A percentile compares a stretch with the other conserved stretches of the same genome.
These are phyloP conservation scores for Montipora efflorescens DNA, from an alignment of 64 coral and sea anemone genomes.

Conservation along the genomic window DNA sequence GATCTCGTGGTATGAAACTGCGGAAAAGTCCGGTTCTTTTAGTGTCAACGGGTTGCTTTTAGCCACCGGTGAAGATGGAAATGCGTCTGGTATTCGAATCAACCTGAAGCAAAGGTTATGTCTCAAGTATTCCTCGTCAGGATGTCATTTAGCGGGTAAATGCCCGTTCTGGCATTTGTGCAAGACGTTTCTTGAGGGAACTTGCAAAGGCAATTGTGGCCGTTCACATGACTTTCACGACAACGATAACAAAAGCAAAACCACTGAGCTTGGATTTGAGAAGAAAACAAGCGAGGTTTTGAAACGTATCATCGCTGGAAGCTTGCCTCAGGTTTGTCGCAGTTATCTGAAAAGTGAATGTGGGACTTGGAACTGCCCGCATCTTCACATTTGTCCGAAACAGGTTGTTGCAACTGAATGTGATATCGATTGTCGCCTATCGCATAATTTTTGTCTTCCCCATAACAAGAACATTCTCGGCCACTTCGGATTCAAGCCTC, in stretches of 20 bases:
- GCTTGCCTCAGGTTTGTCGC: conserved; percentile 46
- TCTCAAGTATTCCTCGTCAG: conserved; percentile 23
- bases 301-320: conserved; percentile 16
- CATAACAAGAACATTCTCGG: conserved; percentile 43
- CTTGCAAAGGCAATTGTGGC: conserved; percentile 25
- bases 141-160: not conserved
- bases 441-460: conserved; percentile 8
- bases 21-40: not conserved
- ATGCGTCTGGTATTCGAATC: not conserved
- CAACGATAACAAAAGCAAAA: conserved; percentile 46
- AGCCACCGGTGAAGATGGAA: not conserved
- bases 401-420: not conserved
- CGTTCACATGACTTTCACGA: conserved; percentile 63
- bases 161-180: conserved; percentile 63
- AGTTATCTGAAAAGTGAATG: conserved; percentile 46
- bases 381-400: conserved; percentile 46
- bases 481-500: conserved; percentile 21
- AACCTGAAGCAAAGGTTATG: conserved; percentile 33
- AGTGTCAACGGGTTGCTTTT: not conserved
- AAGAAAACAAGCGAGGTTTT: not conserved
- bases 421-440: not conserved
- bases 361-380: not conserved
- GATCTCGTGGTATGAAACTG: conserved; percentile 2
- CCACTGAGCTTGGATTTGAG: conserved; percentile 21
- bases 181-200: conserved; percentile 50